Evolutionary conservation across 2,113 vertebrate genomes (phyloP), one percentile per base, ranked within the genome.

Genomic region (Saguinus imperator): DNA sequence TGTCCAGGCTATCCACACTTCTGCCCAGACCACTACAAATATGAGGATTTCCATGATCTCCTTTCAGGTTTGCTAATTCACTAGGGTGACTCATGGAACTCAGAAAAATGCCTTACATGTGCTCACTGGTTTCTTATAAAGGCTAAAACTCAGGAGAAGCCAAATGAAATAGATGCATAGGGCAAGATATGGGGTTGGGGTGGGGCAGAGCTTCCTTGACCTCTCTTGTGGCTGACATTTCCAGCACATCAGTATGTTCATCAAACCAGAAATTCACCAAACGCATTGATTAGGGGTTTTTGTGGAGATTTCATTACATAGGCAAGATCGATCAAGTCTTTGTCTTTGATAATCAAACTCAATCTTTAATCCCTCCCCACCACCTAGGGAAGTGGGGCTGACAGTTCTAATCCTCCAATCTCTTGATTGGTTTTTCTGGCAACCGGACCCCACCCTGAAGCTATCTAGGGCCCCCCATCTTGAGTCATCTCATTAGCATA

Each of bases 51-150:
- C 75, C 43, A 48, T 77, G 75, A 48, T 43, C 43, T 77, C 14
- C 75, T 77, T 77, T 77, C 43, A 77, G 27, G 16, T 48, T 77
- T 77, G 43, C 8, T 48, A 77, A 48, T 48, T 68, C 75, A 77
- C 35, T 92, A 77, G 11, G 82, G 45, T 83, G 89, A 72, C 52
- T 93, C 86, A 83, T 3, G 90, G 40, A 96, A 50, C 64, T 73
- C 73, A 91, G 79, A 73, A 80, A 89, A 68, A 68, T 10, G 58
- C 37, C 73, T 79, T 5, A 73, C 37, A 76, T 94, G 68, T 17
- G 17, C 48, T 76, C 58, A 86, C 21, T 16, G 7, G 21, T 86
- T 76, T 79, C 23, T 89, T 92, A 32, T 48, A 32, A 77, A 77
- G 43, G 27, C 45, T 29, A 48, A 27, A 77, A 77, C 75, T 48